Base-by-base conservation (phyloP, 2,797 vertebrate genomes). In the Iguana delicatissima region DNA sequence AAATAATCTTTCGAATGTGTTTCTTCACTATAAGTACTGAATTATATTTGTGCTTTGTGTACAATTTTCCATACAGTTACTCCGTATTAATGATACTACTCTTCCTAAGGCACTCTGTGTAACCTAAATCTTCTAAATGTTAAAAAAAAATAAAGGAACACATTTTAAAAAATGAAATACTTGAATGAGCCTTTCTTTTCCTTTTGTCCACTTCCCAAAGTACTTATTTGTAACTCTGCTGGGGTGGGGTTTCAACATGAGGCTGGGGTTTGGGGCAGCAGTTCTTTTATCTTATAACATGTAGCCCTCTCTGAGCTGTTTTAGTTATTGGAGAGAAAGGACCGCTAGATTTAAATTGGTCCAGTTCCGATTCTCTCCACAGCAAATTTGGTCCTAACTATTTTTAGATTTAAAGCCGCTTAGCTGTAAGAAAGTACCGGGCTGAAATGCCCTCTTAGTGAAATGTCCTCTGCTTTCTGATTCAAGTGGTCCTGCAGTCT, bases 111-210 rank as follows among this genome's bases (percentile, higher is more conserved):
- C 88, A 94, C 92, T 93, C 91, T 88, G 94, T 95, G 95, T 97
- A 97, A 96, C 87, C 90, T 84, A 91, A 97, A 92, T 96, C 95
- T 95, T 95, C 85, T 96, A 80, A 52, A 92, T 96, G 94, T 97
- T 95, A 94, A 96, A 96, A 85, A 86, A 72, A 42, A 86, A 96
- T 91, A 96, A 97, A 94, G 94, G 87, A 91, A 96, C 52, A 85
- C 46, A 85, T 87, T 80, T 67, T 16, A 13, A 79, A 89, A 87
- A 26, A n/a, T 22, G 97, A 97, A 96, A 92, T 42, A 86, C 87
- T 82, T 87, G 90, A 96, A 86, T 14, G 42, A 84, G n/a, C 14
- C 89, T 42, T 89, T 90, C 64, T 69, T 93, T 88, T 50, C 22
- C 12, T 89, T 73, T 38, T 46, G 74, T 12, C 76, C 72, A 5